Percentiles rank a stretch among this genome's conserved stretches.
These are phyloP conservation scores for Lordiphosa fenestrarum DNA, from an alignment of 2,888 invertebrate genomes.

Conservation along the genomic window DNA sequence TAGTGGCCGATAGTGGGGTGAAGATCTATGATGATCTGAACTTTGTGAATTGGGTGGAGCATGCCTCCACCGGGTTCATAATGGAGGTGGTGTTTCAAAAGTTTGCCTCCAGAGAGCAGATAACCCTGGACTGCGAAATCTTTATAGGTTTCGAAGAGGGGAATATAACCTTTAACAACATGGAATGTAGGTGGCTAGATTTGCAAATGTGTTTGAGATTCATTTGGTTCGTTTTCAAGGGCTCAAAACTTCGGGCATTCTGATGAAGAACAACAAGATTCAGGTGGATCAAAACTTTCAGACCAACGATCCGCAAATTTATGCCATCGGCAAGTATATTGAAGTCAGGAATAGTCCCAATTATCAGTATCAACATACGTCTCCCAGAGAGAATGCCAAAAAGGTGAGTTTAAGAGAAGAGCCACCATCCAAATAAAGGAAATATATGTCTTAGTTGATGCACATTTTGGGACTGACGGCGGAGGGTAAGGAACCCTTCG, in stretches of 20 bases:
- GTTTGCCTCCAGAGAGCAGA: slow-evolving; percentile 6
- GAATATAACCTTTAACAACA: slow-evolving; percentile 7
- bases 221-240: slow-evolving; percentile 20
- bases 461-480: slow-evolving; percentile 33
- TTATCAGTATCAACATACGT: slow-evolving; percentile 58
- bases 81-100: slow-evolving; percentile 53
- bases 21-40: slow-evolving; percentile 36
- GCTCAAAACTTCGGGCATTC: slow-evolving; percentile 32
- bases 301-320: slow-evolving; percentile 63
- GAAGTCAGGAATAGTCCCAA: slow-evolving; percentile 38
- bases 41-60: slow-evolving; percentile 47
- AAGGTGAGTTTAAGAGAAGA: slow-evolving; percentile 49
- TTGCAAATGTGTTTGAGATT: no score
- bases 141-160: slow-evolving; percentile 70
- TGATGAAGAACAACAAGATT: slow-evolving; percentile 18
- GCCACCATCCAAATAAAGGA: no score
- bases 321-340: slow-evolving; percentile 60
- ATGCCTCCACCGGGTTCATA: slow-evolving; percentile 38
- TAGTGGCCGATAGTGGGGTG: slow-evolving; percentile 51
- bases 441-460: slow-evolving; percentile 35
- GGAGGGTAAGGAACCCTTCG: slow-evolving; percentile 1
- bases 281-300: slow-evolving; percentile 49
- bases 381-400: slow-evolving; percentile 50
- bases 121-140: slow-evolving; percentile 60
- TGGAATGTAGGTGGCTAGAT: slow-evolving; percentile 28